These are phyloP conservation scores for Druon quercuslanigerum DNA, from an alignment of 1,140 invertebrate species.

Conservation along the genomic window DNA sequence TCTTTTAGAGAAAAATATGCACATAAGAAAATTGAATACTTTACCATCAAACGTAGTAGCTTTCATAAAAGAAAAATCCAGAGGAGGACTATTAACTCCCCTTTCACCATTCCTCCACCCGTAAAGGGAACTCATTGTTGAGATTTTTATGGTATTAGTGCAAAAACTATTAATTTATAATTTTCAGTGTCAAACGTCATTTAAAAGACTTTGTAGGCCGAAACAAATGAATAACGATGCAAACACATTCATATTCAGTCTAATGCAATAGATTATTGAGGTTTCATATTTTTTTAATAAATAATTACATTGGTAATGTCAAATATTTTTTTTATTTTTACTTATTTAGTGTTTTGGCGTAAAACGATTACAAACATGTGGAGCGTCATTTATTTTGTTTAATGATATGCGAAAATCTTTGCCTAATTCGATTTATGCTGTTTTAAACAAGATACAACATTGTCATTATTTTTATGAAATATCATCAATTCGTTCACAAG, in stretches of 20 bases:
- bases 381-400: conserved; percentile 6
- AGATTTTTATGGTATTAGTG: background rate
- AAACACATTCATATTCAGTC: too few relatives aligned
- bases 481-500: background rate
- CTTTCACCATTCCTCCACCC: conserved; percentile 43
- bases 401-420: conserved; percentile 12
- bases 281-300: too few relatives aligned
- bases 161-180: background rate
- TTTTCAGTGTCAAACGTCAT: background rate
- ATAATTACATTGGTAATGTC: background rate
- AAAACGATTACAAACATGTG: conserved; percentile 27
- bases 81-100: conserved; percentile 56
- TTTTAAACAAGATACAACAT: background rate
- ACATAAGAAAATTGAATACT: conserved; percentile 9
- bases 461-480: conserved; percentile 6
- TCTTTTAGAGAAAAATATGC: conserved; percentile 18
- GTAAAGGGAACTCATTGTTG: conserved; percentile 31
- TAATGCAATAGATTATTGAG: too few relatives aligned
- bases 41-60: conserved; percentile 59
- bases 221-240: too few relatives aligned
- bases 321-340: conserved; percentile 19
- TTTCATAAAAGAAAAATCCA: conserved; percentile 67
- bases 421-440: background rate
- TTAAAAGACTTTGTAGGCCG: background rate
- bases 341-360: conserved; percentile 24